Evolutionary conservation across 2,113 vertebrate species (phyloP), one percentile per base, ranked within the genome.

Genomic region (Turdus rufiventris): DNA sequence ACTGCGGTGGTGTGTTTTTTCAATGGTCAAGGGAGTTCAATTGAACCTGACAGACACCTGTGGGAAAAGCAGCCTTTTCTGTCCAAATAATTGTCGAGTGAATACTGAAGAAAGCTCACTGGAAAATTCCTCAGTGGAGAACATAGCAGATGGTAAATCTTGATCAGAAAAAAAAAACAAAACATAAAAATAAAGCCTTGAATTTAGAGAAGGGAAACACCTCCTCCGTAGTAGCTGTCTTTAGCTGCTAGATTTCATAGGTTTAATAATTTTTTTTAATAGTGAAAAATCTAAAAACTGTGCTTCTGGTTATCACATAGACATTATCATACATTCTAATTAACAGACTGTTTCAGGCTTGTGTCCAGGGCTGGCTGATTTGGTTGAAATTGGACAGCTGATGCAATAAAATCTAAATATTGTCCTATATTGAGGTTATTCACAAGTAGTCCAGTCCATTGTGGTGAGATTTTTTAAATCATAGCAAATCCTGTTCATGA

Each of bases 121-220:
- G 70, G 53, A 87, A 95, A 85, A 79, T 88, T 94, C 57, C 38
- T 33, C 36, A 29, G 77, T 29, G 42, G 50, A 13, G 68, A 94
- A 31, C 40, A 38, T 11, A 96, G 74, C 92, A 96, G 93, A 93
- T 96, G 90, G 92, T 42, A 91, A 87, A 72, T 91, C 81, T 91
- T 82, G n/a, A 85, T 91, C 54, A 68, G 74, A 67, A 71, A 60
- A 74, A 60, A 61, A 4, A 47, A 21, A 4, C 18, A 45, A 62
- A 91, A 71, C 45, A 89, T 83, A 82, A 93, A 94, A 95, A 87
- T 90, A 91, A 92, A 94, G 23, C 10, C 10, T 91, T 82, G 53
- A 58, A 31, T 85, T 91, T 95, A 83, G 50, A 3, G 5, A 88
- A 73, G 62, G 86, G 72, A 86, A 92, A 94, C 91, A 93, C 91